These are phyloP conservation scores for Accipiter cooperii DNA, from an alignment of 2,113 vertebrate species.

Conservation along the genomic window DNA sequence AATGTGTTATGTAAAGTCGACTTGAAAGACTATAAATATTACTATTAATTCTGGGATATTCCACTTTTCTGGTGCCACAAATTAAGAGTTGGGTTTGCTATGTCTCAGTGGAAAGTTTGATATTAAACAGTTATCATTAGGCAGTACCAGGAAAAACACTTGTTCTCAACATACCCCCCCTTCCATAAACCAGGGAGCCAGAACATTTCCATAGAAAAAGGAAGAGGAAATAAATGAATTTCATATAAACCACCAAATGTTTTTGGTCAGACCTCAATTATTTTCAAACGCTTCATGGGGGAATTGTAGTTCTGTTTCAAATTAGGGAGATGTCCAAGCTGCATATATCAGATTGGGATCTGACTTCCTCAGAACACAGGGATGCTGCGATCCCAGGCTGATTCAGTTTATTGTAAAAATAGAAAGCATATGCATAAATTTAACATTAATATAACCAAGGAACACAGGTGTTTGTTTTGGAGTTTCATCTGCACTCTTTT, in stretches of 20 bases:
- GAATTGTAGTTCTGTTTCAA: constrained; percentile 1
- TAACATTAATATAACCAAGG: background rate
- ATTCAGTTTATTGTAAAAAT: background rate
- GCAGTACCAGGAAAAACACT: background rate
- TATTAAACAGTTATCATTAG: background rate
- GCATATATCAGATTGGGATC: background rate
- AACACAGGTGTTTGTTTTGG: background rate
- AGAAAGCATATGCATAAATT: background rate
- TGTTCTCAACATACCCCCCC: background rate
- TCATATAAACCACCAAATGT: background rate
- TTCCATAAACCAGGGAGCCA: background rate
- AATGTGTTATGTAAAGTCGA: background rate
- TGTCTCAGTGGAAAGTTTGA: background rate
- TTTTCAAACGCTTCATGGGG: constrained; percentile 3
- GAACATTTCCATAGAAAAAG: background rate
- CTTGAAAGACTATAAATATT: background rate
- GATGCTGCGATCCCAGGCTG: background rate
- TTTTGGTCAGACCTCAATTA: constrained; percentile 39
- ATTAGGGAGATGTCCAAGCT: constrained; percentile 5
- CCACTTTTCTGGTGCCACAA: background rate
- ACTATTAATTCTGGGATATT: background rate
- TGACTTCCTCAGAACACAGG: background rate
- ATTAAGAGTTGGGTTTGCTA: background rate
- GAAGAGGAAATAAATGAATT: constrained; percentile 7
- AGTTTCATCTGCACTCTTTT: background rate